Evolutionary conservation across 1,140 invertebrate genomes (phyloP).

Genomic region (Diorhabda elongata): DNA sequence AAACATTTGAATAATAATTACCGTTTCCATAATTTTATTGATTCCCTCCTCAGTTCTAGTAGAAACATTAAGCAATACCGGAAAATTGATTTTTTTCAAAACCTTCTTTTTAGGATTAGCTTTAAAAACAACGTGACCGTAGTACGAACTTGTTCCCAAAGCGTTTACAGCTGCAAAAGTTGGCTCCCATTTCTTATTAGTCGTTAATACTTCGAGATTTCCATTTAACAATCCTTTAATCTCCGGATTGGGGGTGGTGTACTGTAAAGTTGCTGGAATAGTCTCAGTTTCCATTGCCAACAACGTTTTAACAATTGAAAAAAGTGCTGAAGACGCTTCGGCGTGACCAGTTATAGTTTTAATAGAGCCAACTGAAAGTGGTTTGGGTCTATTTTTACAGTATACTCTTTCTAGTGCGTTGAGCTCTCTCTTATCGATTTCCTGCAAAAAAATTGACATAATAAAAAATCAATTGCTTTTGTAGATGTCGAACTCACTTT

Average conservation of each 20-base stretch:
- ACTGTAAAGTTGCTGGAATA: constrained; percentile 73
- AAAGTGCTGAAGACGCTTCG: constrained; percentile 62
- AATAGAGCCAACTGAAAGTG: constrained; percentile 70
- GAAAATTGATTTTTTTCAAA: constrained; percentile 49
- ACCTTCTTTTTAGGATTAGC: constrained; percentile 51
- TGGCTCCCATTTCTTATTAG: constrained; percentile 60
- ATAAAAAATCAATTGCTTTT: neutral
- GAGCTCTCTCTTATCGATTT: constrained; percentile 40
- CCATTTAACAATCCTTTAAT: constrained; percentile 65
- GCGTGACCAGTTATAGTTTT: constrained; percentile 77
- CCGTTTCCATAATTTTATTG: constrained; percentile 54
- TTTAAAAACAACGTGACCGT: constrained; percentile 66
- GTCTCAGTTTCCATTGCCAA: constrained; percentile 65
- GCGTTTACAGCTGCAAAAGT: constrained; percentile 56
- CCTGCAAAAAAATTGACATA: constrained; percentile 21
- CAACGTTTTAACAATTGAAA: constrained; percentile 50
- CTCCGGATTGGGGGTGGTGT: constrained; percentile 60
- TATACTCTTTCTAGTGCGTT: constrained; percentile 54
- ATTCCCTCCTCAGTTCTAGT: constrained; percentile 68
- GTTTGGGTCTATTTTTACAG: constrained; percentile 50
- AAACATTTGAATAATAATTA: constrained; percentile 33
- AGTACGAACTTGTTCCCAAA: constrained; percentile 59
- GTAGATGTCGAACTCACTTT: constrained; percentile 32
- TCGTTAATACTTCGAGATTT: constrained; percentile 57
- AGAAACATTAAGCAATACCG: constrained; percentile 57